Evolutionary conservation across 2,888 invertebrate species (phyloP), one percentile per base, ranked within the genome.

Genomic region (Brachycybe producta): DNA sequence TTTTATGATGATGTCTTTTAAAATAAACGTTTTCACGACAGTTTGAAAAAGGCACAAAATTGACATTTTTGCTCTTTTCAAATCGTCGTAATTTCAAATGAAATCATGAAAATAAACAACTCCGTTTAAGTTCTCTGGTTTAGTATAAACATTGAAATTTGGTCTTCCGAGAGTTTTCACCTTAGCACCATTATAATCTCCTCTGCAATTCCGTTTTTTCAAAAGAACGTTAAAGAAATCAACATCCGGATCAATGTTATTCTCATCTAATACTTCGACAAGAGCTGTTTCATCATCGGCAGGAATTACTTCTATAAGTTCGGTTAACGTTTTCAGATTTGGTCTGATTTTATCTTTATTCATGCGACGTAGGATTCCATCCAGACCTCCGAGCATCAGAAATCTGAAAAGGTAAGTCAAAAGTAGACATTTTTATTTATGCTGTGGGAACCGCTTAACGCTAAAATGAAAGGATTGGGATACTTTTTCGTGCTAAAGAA

Each of bases 151-250:
- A n/a, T 27, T 4, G 7, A 44, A 30, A 7, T 21, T 27, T 5
- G n/a, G 5, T 17, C 4, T 40, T 38, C 47, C 26, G 40, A 41
- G 13, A 45, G n/a, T n/a, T 70, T 72, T 70, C 72, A 82, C 82
- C 68, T 75, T 76, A 13, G 85, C 88, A 57, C 72, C 74, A 46
- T 75, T 70, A 64, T 79, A 80, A 63, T 84, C 80, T 51, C 66
- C 70, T 56, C 86, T 71, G 61, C 78, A 68, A 61, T 79, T 79
- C 52, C 86, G 75, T 63, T 79, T 84, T 61, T 82, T 84, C 47
- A 94, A 88, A 8, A 92, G 71, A 69, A 82, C 76, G 65, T 91
- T 92, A 61, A 79, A 88, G 65, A 91, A 87, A 63, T 80, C 80
- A 50, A 83, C 75, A 67, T 92, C 88, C 2, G 80, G 72, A 58